A percentile compares a stretch with the other conserved stretches of the same genome.
Conservation (phyloP, 2,888 invertebrate species). For the Diachrysia chrysitis region DNA sequence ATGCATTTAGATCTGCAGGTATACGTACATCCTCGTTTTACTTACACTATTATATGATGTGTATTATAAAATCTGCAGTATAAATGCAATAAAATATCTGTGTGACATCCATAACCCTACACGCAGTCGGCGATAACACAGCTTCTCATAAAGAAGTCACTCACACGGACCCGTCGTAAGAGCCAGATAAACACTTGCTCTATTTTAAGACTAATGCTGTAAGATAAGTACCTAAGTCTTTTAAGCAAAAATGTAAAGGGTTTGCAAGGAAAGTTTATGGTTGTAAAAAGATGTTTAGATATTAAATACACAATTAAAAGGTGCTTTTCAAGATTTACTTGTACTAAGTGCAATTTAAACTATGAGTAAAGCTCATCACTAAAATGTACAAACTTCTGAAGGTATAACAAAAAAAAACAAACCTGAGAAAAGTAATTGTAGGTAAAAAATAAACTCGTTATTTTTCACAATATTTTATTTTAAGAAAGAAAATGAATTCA, state of each 20-base stretch:
- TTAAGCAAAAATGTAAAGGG: not conserved
- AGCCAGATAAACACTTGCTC: constrained; percentile 17
- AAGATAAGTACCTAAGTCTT: not conserved
- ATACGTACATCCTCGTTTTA: no score
- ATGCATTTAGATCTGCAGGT: no score
- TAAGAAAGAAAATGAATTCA: not conserved
- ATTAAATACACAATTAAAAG: no score
- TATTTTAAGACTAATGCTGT: constrained; percentile 29
- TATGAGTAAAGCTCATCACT: no score
- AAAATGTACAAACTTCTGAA: not conserved
- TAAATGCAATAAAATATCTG: constrained; percentile 7
- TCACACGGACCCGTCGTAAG: constrained; percentile 13
- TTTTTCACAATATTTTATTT: not conserved
- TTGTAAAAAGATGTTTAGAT: no score
- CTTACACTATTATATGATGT: no score
- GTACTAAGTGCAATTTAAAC: no score
- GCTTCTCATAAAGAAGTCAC: constrained; percentile 34
- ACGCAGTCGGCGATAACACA: constrained; percentile 3
- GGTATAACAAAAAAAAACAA: not conserved
- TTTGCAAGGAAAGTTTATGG: no score
- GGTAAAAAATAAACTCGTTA: not conserved
- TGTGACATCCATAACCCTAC: not conserved
- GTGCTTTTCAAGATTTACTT: no score
- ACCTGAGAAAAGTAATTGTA: not conserved
- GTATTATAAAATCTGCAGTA: not conserved